A percentile compares a stretch with the other conserved stretches of the same genome.
Conservation (phyloP, 1,140 invertebrate genomes). For the Frieseomelitta varia region DNA sequence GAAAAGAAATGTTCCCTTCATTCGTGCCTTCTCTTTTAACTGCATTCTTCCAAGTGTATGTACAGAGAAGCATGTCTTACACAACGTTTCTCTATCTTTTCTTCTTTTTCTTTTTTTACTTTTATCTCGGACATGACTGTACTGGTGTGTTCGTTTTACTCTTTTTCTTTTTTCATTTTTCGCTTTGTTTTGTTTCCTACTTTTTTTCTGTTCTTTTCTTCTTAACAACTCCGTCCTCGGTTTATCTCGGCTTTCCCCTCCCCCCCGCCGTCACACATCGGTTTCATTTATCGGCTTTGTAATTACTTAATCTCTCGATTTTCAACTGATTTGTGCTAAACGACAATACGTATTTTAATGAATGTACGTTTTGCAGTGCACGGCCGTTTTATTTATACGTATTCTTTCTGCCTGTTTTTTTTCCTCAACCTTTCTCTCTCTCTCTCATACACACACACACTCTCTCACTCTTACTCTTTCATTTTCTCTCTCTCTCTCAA, state of each 20-base stretch:
- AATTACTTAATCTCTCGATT: constrained; percentile 34
- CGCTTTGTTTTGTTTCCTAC: too few species aligned
- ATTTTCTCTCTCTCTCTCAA: neutral
- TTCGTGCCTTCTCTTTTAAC: constrained; percentile 16
- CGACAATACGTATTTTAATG: constrained; percentile 76
- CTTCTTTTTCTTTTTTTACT: neutral
- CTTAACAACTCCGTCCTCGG: constrained; percentile 38
- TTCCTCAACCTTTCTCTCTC: neutral
- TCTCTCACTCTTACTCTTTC: neutral
- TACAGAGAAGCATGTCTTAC: constrained; percentile 69
- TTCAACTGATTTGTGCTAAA: constrained; percentile 77
- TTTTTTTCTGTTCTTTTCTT: neutral
- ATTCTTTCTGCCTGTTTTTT: constrained; percentile 16
- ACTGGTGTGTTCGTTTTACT: constrained; percentile 53
- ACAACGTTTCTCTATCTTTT: neutral
- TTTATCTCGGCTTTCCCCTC: constrained; percentile 15
- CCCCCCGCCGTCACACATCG: constrained; percentile 20
- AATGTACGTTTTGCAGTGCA: constrained; percentile 69
- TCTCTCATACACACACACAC: neutral
- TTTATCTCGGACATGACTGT: constrained; percentile 66
- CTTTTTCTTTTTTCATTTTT: neutral
- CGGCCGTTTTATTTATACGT: constrained; percentile 49
- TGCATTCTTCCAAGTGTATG: constrained; percentile 67
- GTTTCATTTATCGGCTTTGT: constrained; percentile 31
- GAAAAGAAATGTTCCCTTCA: constrained; percentile 58